These are phyloP conservation scores for Epicampocera succincta DNA, from an alignment of 2,888 invertebrate species.

Conservation along the genomic window DNA sequence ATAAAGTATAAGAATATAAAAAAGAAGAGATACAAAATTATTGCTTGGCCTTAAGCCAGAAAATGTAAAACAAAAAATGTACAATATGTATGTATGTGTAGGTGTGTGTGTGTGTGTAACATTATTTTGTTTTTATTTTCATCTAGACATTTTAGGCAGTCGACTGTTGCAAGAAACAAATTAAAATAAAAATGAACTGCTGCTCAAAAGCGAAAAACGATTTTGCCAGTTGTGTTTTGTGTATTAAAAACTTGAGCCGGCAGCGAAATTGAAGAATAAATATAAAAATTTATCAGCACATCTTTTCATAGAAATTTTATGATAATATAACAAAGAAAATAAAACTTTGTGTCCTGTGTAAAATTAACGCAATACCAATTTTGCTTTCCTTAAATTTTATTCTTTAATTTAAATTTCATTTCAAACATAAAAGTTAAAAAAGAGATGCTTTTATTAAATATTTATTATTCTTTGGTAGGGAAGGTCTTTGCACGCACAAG, in stretches of 20 bases:
- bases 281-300: slow-evolving; percentile 35
- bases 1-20: slow-evolving; percentile 24
- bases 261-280: slow-evolving; percentile 29
- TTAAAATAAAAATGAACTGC: slow-evolving; percentile 38
- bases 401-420: too few relatives aligned
- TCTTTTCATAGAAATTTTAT: slow-evolving; percentile 26
- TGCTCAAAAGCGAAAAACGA: slow-evolving; percentile 6
- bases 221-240: slow-evolving; percentile 1
- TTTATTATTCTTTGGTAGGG: background rate
- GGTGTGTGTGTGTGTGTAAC: too few relatives aligned
- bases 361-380: background rate
- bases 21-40: slow-evolving; percentile 19
- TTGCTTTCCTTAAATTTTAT: too few relatives aligned
- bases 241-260: background rate
- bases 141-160: slow-evolving; percentile 49
- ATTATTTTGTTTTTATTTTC: slow-evolving; percentile 5
- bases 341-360: slow-evolving; percentile 35
- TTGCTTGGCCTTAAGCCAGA: slow-evolving; percentile 51
- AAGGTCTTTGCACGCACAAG: too few relatives aligned
- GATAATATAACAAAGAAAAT: slow-evolving; percentile 17
- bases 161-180: slow-evolving; percentile 43
- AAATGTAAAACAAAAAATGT: background rate
- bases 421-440: too few relatives aligned
- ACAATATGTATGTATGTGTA: too few relatives aligned
- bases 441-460: slow-evolving; percentile 3